These are phyloP conservation scores for Drosophila hydei DNA, from an alignment of 1,140 invertebrate species.

Conservation along the genomic window DNA sequence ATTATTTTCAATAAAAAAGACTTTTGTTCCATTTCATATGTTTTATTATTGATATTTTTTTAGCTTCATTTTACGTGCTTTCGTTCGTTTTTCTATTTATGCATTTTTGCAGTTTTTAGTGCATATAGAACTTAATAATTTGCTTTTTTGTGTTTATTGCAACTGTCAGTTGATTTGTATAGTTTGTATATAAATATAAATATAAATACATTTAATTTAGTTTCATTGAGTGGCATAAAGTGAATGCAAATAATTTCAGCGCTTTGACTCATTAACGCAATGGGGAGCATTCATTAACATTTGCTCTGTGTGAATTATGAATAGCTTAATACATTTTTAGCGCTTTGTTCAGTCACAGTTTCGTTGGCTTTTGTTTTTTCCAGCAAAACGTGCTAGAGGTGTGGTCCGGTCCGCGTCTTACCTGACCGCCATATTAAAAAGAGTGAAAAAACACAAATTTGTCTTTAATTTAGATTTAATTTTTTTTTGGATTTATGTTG, in stretches of 20 bases:
- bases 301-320: slow-evolving; percentile 48
- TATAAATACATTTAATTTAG: slow-evolving; percentile 61
- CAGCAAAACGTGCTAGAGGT: slow-evolving; percentile 42
- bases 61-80: slow-evolving; percentile 56
- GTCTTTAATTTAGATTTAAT: not conserved
- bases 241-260: slow-evolving; percentile 79
- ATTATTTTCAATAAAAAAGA: not conserved
- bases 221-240: slow-evolving; percentile 60
- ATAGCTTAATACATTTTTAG: slow-evolving; percentile 53
- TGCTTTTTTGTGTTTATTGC: slow-evolving; percentile 46
- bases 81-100: slow-evolving; percentile 28
- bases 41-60: slow-evolving; percentile 30
- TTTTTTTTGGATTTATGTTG: slow-evolving; percentile 15
- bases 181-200: too few species aligned
- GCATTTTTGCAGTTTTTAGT: slow-evolving; percentile 19
- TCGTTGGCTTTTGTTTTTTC: slow-evolving; percentile 1
- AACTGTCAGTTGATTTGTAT: slow-evolving; percentile 55
- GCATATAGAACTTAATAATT: slow-evolving; percentile 37
- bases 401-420: slow-evolving; percentile 33
- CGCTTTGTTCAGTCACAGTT: slow-evolving; percentile 43
- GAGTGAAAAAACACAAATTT: slow-evolving; percentile 34
- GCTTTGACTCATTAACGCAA: slow-evolving; percentile 76
- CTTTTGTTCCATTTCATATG: slow-evolving; percentile 17
- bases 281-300: slow-evolving; percentile 75
- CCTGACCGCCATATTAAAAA: slow-evolving; percentile 37